phyloP scores from a whole-genome alignment of 2,797 vertebrate genomes.

The Sus cebifrons region DNA sequence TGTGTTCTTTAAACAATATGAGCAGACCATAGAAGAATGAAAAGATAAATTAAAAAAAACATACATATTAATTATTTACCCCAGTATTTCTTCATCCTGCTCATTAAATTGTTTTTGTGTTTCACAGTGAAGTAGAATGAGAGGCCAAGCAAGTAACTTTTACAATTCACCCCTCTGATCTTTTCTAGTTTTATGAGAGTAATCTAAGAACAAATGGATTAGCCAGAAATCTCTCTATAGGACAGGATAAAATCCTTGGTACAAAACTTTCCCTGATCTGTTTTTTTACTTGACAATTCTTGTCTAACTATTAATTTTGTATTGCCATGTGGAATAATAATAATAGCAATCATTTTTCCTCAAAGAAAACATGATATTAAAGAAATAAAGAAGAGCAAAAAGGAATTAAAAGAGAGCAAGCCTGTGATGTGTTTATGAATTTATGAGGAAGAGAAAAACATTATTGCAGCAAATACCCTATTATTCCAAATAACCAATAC shows the following conservation, averaged over 20 bases:
- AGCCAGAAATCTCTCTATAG: background rate
- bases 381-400: background rate
- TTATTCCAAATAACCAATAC: background rate
- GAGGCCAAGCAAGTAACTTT: background rate
- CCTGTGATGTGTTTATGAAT: background rate
- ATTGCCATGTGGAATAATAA: background rate
- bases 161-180: background rate
- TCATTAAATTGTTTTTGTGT: background rate
- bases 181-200: background rate
- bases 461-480: background rate
- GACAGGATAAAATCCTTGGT: background rate
- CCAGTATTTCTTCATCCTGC: background rate
- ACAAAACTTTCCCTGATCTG: background rate
- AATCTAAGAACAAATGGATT: background rate
- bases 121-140: background rate
- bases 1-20: conserved; percentile 27
- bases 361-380: background rate
- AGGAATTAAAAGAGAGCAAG: background rate
- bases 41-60: too few species aligned
- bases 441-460: background rate
- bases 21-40: background rate
- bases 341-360: background rate
- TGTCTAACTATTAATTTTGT: background rate
- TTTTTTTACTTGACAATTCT: background rate
- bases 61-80: background rate